Evolutionary conservation across 2,797 vertebrate genomes (phyloP).

Genomic region (Morus bassanus): DNA sequence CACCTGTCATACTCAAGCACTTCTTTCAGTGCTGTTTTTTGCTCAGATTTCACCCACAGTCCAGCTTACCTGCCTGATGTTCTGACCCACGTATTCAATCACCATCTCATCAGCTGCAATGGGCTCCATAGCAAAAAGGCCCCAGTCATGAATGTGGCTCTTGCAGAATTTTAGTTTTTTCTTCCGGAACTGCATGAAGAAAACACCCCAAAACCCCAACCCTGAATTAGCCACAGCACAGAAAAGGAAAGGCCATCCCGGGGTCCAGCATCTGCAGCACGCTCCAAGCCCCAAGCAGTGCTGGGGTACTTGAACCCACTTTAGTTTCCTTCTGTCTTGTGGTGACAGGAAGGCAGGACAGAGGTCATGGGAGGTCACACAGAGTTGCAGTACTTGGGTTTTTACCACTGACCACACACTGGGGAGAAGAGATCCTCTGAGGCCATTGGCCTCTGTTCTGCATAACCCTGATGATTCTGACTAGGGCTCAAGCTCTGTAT

Average conservation of each 20-base stretch:
- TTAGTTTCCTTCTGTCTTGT: neutral
- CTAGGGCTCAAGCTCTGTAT: neutral
- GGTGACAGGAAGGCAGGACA: neutral
- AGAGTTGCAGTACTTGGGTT: neutral
- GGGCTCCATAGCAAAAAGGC: constrained; percentile 95
- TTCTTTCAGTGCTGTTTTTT: neutral
- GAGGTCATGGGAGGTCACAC: neutral
- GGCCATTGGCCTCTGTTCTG: neutral
- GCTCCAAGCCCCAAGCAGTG: neutral
- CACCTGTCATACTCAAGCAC: rapidly evolving
- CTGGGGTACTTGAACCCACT: neutral
- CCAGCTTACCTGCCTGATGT: constrained; percentile 92
- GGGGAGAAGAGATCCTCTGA: neutral
- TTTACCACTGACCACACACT: neutral
- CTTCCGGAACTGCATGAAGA: constrained; percentile 88
- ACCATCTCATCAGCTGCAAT: constrained; percentile 99
- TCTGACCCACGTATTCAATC: constrained; percentile 96
- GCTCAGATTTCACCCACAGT: neutral
- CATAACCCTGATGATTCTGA: neutral
- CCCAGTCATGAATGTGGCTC: constrained; percentile 98
- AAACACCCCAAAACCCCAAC: constrained; percentile 8
- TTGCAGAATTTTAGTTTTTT: constrained; percentile 96
- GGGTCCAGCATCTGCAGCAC: neutral
- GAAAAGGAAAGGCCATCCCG: neutral
- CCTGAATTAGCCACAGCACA: neutral